Evolutionary conservation across 1,140 invertebrate genomes (phyloP).

Genomic region (Trachymyrmex cornetzi): DNA sequence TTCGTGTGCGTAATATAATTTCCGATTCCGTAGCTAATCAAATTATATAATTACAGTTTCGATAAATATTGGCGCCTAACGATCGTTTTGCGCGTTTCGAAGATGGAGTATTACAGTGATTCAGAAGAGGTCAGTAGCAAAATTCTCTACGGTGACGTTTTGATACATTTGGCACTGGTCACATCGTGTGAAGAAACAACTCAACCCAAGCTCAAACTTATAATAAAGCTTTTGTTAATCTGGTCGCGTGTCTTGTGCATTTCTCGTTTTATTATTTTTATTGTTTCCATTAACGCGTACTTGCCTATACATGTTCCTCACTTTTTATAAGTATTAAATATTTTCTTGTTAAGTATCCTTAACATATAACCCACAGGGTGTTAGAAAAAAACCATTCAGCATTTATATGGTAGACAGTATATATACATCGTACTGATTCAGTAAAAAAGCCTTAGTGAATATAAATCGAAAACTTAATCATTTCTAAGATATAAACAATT

Average conservation of each 20-base stretch:
- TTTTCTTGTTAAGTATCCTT: too few species aligned
- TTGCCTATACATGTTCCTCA: not conserved
- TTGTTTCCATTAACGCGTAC: not conserved
- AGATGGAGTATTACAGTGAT: slow-evolving; percentile 51
- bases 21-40: not conserved
- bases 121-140: slow-evolving; percentile 64
- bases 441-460: too few species aligned
- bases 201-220: not conserved
- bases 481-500: too few species aligned
- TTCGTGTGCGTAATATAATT: slow-evolving; percentile 21
- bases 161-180: not conserved
- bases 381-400: too few species aligned
- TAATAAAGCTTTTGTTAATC: not conserved
- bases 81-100: not conserved
- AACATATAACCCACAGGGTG: too few species aligned
- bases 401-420: too few species aligned
- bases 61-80: not conserved
- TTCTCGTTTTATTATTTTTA: not conserved
- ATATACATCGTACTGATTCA: too few species aligned
- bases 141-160: not conserved
- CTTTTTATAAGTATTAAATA: not conserved
- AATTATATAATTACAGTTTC: slow-evolving; percentile 1
- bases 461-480: too few species aligned
- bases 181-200: not conserved
- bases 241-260: not conserved